phyloP scores from a whole-genome alignment of 2,888 invertebrate genomes.

The Melipona bicolor region DNA sequence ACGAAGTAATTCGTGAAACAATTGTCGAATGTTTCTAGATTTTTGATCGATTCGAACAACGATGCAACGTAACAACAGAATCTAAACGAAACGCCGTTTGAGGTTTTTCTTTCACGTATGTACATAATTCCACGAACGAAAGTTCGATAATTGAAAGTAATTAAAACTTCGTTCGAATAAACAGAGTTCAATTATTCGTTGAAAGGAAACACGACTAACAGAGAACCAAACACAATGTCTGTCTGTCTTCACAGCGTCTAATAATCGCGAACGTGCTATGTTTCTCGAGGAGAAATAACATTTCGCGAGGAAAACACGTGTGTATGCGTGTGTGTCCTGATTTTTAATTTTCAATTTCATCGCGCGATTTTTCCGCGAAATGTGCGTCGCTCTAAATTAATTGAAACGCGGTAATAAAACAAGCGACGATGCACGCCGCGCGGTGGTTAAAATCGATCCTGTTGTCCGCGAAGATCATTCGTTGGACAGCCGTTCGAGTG shows the following conservation, averaged over 20 bases:
- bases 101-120: too few relatives aligned
- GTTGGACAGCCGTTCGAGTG: not conserved
- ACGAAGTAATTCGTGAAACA: not conserved
- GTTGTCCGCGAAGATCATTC: conserved; percentile 31
- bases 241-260: not conserved
- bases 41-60: not conserved
- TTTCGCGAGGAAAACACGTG: not conserved
- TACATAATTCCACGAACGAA: too few relatives aligned
- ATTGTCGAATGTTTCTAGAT: not conserved
- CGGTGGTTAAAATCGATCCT: conserved; percentile 47
- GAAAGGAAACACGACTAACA: too few relatives aligned
- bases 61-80: too few relatives aligned
- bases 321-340: conserved; percentile 14
- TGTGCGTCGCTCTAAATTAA: conserved; percentile 41
- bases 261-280: not conserved
- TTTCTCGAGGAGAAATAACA: not conserved
- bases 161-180: too few relatives aligned
- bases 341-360: conserved; percentile 2
- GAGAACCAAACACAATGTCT: not conserved
- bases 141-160: too few relatives aligned
- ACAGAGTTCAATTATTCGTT: too few relatives aligned
- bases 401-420: conserved; percentile 54
- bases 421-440: conserved; percentile 20
- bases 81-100: not conserved
- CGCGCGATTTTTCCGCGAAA: conserved; percentile 20